A percentile compares a stretch with the other conserved stretches of the same genome.
Conservation (phyloP, 2,113 vertebrate genomes). For the Dromaius novaehollandiae region DNA sequence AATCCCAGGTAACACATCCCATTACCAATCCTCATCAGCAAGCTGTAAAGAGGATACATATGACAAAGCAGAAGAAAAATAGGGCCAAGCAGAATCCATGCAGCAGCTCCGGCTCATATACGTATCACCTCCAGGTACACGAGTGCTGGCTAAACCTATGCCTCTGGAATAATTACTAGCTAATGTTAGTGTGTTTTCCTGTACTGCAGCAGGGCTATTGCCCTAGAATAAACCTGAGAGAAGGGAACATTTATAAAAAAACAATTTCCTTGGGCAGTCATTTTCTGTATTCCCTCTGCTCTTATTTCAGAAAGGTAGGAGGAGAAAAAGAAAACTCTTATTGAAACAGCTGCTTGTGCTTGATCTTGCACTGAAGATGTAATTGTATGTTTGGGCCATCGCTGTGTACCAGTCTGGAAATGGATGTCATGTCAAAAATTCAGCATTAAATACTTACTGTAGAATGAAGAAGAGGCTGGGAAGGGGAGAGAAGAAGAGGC, state of each 20-base stretch:
- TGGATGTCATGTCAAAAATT: neutral
- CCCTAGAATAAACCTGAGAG: constrained; percentile 39
- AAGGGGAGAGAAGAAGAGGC: neutral
- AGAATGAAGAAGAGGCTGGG: neutral
- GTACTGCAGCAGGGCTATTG: neutral
- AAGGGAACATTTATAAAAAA: constrained; percentile 56
- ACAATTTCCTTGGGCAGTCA: constrained; percentile 24
- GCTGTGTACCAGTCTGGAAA: constrained; percentile 24
- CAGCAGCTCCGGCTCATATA: neutral
- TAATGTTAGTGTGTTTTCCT: constrained; percentile 13
- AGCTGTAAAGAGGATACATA: constrained; percentile 3
- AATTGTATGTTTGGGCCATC: constrained; percentile 33
- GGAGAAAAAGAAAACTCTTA: constrained; percentile 40
- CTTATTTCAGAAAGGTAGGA: constrained; percentile 40
- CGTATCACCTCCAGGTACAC: neutral
- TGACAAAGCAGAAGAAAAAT: constrained; percentile 31
- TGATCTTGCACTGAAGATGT: constrained; percentile 5
- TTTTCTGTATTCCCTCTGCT: constrained; percentile 33
- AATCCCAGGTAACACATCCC: constrained; percentile 8
- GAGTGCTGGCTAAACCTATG: neutral
- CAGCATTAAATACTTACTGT: neutral
- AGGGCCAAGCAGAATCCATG: neutral
- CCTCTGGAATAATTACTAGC: neutral
- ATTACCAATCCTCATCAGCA: constrained; percentile 4
- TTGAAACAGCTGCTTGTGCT: constrained; percentile 41